These are phyloP conservation scores for Anas platyrhynchos DNA, from an alignment of 2,113 vertebrate genomes.

Conservation along the genomic window DNA sequence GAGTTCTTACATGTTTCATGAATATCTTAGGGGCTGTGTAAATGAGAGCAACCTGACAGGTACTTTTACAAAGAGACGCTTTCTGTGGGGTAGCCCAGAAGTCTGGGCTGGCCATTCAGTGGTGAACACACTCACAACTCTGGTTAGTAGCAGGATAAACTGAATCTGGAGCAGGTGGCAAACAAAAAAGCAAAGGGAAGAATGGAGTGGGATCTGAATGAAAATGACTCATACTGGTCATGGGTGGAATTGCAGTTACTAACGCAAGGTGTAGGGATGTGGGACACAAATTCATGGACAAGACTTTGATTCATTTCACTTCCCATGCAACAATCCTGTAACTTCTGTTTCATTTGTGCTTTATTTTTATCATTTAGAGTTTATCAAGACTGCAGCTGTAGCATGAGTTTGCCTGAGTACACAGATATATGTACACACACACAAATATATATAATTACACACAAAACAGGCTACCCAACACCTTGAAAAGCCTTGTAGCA, in stretches of 20 bases:
- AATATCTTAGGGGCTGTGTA: not conserved
- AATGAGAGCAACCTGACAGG: not conserved
- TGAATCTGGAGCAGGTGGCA: not conserved
- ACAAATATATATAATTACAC: not conserved
- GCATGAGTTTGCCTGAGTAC: not conserved
- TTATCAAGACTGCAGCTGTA: not conserved
- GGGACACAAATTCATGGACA: fast-evolving
- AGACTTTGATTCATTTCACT: not conserved
- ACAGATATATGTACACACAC: fast-evolving
- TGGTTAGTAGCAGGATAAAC: not conserved
- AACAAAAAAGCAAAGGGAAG: not conserved
- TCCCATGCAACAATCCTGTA: not conserved
- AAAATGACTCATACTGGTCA: not conserved
- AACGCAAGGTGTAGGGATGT: not conserved
- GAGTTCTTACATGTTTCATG: not conserved
- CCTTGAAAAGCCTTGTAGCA: not conserved
- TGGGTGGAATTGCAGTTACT: not conserved
- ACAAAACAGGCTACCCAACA: not conserved
- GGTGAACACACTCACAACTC: not conserved
- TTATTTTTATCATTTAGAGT: not conserved
- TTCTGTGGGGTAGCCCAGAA: fast-evolving
- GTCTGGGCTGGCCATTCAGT: not conserved
- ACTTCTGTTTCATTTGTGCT: not conserved
- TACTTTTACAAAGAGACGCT: not conserved
- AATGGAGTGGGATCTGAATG: not conserved